Base-by-base conservation (phyloP, 2,888 invertebrate genomes). In the Harpagoxenus sublaevis region DNA sequence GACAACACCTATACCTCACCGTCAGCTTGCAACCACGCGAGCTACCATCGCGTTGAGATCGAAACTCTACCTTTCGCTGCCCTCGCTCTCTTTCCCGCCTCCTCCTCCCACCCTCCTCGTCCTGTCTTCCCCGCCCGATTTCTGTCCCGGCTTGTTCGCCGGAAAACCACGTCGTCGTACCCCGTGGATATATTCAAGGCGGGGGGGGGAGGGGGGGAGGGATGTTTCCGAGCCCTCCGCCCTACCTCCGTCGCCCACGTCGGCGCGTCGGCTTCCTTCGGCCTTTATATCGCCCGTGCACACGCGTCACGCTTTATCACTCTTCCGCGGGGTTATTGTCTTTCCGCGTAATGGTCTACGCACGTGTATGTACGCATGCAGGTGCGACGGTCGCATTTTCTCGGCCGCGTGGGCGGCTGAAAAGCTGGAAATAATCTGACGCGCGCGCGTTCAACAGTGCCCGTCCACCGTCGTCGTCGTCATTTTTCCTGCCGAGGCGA, bases 301-400 rank as follows among this genome's bases (percentile, higher is more conserved):
- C 92, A 93, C 92, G 92, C 93, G 91, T 93, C 91, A 92, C 91
- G 92, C 92, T 94, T 93, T 92, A 93, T 94, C 93, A 93, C 93
- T 92, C 92, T 89, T 88, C 90, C 91, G 66, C 75, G 89, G 91
- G 91, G 91, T 93, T 93, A 93, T 93, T 93, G 92, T 93, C 93
- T 92, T 87, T 90, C 48, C 89, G 90, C 89, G 91, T 90, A 88
- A 89, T 89, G 81, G 60, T 74, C 68, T 75, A 81, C 83, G 70
- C 86, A 77, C 84, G 68, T 68, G 85, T 28, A 66, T 48, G 84
- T 28, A 66, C 53, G 75, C 74, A 82, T 48, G 66, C 75, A 83
- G 78, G 74, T 83, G 87, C 82, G 84, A 84, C 82, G 82, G 53
- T 84, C 68, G 82, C 84, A 60, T 84, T 84, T 84, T 62, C 68